Conservation (phyloP, 2,113 vertebrate species). For the Diphyllodes magnificus region DNA sequence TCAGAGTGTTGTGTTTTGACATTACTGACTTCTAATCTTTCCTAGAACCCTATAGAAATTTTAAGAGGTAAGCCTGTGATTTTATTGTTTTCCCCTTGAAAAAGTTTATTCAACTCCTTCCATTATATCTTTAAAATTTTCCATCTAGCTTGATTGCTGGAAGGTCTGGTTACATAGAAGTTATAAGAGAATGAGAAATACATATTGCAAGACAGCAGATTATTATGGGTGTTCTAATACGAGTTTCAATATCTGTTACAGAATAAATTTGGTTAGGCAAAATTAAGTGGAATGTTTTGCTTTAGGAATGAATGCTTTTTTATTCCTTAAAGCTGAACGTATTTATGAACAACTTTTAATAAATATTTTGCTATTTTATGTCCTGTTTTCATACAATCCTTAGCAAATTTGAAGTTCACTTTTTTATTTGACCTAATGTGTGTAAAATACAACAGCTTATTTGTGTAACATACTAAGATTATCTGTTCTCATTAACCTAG, state of each 20-base stretch:
- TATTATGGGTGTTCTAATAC: not conserved
- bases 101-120: not conserved
- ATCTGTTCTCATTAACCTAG: not conserved
- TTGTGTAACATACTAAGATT: not conserved
- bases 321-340: fast-evolving
- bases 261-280: not conserved
- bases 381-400: not conserved
- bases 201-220: not conserved
- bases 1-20: not conserved
- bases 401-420: not conserved
- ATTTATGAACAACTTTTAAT: not conserved
- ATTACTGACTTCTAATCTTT: not conserved
- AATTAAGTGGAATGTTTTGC: not conserved
- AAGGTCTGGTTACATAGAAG: not conserved
- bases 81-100: not conserved
- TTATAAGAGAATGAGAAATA: not conserved
- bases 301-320: not conserved
- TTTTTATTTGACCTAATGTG: not conserved
- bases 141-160: not conserved
- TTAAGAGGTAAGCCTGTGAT: not conserved
- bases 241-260: not conserved
- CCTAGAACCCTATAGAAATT: not conserved
- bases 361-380: not conserved
- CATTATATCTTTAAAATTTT: not conserved
- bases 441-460: not conserved